Conservation (phyloP, 2,797 vertebrate species). For the Helostoma temminkii region DNA sequence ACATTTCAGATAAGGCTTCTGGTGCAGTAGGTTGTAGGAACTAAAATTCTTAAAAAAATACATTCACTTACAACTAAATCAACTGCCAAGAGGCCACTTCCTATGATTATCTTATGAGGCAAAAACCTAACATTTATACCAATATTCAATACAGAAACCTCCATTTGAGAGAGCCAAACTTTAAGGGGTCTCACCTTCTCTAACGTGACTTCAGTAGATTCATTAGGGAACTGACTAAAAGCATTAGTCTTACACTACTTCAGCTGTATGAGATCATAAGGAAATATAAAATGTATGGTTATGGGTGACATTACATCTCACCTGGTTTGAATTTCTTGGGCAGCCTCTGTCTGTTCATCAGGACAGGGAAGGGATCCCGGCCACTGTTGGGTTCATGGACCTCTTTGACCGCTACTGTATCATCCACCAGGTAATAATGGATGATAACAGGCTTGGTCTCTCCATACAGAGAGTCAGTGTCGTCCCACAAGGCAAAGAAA, state of each 20-base stretch:
- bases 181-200: no score
- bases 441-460: slow-evolving; percentile 85
- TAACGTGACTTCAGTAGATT: no score
- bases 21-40: no score
- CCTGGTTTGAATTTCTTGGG: slow-evolving; percentile 84
- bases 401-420: slow-evolving; percentile 92
- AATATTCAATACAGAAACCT: no score
- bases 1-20: no score
- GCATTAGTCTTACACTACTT: not conserved
- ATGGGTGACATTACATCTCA: slow-evolving; percentile 41
- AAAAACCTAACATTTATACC: no score
- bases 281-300: not conserved
- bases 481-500: slow-evolving; percentile 90
- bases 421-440: slow-evolving; percentile 92
- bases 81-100: no score
- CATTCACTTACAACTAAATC: no score
- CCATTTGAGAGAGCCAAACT: no score
- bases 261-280: not conserved
- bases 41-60: no score
- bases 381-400: slow-evolving; percentile 88
- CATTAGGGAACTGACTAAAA: no score
- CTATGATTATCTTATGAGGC: no score
- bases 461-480: slow-evolving; percentile 78
- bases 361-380: slow-evolving; percentile 87
- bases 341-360: slow-evolving; percentile 88